Evolutionary conservation across 1,140 invertebrate species (phyloP), one percentile per base, ranked within the genome.

Genomic region (Riptortus pedestris): DNA sequence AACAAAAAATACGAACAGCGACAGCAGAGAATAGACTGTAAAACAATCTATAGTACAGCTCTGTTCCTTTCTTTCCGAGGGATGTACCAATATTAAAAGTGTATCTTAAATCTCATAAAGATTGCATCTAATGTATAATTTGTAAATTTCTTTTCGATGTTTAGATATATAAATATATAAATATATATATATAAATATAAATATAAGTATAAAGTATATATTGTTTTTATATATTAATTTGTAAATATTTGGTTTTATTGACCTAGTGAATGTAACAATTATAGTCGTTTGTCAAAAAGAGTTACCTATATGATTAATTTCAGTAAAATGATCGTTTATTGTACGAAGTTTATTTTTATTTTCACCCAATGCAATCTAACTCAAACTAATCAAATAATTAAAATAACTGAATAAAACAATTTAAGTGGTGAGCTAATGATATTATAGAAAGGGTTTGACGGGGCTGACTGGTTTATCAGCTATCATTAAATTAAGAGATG

Each of bases 281-380:
- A 57, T 64, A 64, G 63, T 64, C 63, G 48, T 64, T 64, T 64
- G 63, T 64, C 63, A 64, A 64, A 38, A 64, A 64, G 62, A 63
- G 63, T 64, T 64, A 64, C 63, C 63, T 64, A 64, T 55, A 55
- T 62, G 24, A 62, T 29, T 62, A 62, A 62, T 64, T 64, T 59
- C 63, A 64, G 63, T 64, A 64, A 64, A 64, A 55, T 55, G 51
- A 55, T 24, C 51, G 51, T 55, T 55, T 55, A 55, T 55, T 55
- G 51, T 55, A 55, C 26, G 51, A 55, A 26, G 24, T 55, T 20
- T 55, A 24, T 55, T 26, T 55, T 55, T 55, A 16, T 48, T 48
- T 48, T 38, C 16, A 9, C 16, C 22, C n/a, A n/a, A n/a, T n/a
- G n/a, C n/a, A n/a, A n/a, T n/a, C n/a, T n/a, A n/a, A n/a, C n/a